Evolutionary conservation across 2,113 vertebrate genomes (phyloP).

Genomic region (Manacus vitellinus): DNA sequence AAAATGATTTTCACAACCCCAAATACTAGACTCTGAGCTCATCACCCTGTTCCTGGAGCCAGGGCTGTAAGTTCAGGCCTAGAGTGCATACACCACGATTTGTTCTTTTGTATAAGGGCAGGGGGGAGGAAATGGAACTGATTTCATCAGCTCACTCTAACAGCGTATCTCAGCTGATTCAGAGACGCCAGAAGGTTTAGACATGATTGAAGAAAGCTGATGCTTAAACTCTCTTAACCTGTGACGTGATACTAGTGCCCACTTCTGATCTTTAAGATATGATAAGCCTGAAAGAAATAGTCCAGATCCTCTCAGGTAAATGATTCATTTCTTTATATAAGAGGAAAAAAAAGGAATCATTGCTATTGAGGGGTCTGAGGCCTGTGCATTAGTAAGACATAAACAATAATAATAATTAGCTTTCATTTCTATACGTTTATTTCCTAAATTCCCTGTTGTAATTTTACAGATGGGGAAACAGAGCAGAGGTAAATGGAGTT

Average conservation of each 20-base stretch:
- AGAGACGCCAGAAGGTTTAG: conserved; percentile 2
- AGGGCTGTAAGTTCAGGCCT: neutral
- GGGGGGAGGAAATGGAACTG: neutral
- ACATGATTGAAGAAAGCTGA: neutral
- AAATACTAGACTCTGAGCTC: neutral
- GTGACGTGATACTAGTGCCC: neutral
- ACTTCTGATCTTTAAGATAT: neutral
- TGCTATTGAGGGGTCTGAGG: neutral
- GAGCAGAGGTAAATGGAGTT: neutral
- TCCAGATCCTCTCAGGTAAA: neutral
- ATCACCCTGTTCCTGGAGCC: neutral
- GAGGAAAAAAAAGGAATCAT: neutral
- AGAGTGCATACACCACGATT: accelerated
- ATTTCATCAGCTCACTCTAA: neutral
- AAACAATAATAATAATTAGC: neutral
- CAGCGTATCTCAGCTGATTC: neutral
- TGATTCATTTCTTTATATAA: neutral
- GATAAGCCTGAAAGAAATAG: neutral
- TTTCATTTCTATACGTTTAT: neutral
- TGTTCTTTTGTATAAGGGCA: neutral
- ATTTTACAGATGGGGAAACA: neutral
- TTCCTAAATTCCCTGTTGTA: neutral
- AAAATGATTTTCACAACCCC: neutral
- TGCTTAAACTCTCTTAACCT: conserved; percentile 26
- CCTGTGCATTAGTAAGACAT: neutral